Percentiles rank a stretch among this genome's conserved stretches.
phyloP scores from a whole-genome alignment of 2,797 vertebrate genomes.

The Moxostoma hubbsi region DNA sequence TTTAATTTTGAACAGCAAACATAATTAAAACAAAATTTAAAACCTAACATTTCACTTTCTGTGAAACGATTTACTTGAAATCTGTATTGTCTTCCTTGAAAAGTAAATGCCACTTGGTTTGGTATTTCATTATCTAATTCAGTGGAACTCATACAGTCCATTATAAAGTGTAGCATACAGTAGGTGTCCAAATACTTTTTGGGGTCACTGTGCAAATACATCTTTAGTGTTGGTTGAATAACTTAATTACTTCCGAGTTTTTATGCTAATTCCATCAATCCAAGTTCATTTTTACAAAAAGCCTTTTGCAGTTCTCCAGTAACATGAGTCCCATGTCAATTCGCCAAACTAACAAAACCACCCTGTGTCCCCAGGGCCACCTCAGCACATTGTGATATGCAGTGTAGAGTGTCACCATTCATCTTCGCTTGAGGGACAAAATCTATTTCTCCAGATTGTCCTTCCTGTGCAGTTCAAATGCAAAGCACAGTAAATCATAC shows the following conservation, averaged over 20 bases:
- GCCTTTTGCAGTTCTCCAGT: not conserved
- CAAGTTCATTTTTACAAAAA: not conserved
- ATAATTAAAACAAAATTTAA: too few relatives aligned
- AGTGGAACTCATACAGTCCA: too few relatives aligned
- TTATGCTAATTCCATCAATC: not conserved
- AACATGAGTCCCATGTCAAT: conserved; percentile 1
- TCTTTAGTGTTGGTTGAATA: not conserved
- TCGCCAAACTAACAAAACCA: conserved; percentile 11
- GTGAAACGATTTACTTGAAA: too few relatives aligned
- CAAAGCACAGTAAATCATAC: conserved; percentile 51
- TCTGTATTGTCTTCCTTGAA: too few relatives aligned
- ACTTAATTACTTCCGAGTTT: not conserved
- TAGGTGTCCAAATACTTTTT: too few relatives aligned
- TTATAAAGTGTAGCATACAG: too few relatives aligned
- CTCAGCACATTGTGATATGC: conserved; percentile 43
- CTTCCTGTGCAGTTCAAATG: conserved; percentile 47
- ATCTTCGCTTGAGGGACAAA: conserved; percentile 47
- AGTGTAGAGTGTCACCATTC: conserved; percentile 59
- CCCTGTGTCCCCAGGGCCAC: conserved; percentile 17
- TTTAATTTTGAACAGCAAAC: too few relatives aligned
- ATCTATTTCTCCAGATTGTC: conserved; percentile 54
- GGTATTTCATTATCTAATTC: too few relatives aligned
- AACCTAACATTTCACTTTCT: too few relatives aligned
- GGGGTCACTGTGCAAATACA: too few relatives aligned
- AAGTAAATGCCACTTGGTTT: too few relatives aligned